These are phyloP conservation scores for Tipula unca DNA, from an alignment of 2,888 invertebrate species.

Conservation along the genomic window DNA sequence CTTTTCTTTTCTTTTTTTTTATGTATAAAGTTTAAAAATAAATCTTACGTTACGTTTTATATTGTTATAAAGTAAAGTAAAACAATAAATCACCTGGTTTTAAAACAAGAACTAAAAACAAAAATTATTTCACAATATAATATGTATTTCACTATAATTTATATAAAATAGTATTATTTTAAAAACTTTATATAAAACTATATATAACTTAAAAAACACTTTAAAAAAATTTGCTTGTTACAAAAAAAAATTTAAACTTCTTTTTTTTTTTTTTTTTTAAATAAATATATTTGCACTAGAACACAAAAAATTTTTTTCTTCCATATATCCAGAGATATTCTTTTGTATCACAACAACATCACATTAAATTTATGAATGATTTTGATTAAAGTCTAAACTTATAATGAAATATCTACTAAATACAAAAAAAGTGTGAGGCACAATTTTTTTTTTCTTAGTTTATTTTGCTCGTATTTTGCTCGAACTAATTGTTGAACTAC, in stretches of 20 bases:
- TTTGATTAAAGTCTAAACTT: not conserved
- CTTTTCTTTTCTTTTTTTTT: not conserved
- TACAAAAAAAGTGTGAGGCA: not conserved
- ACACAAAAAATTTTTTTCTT: not conserved
- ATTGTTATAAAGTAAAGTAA: not conserved
- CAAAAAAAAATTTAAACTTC: not conserved
- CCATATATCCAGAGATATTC: not conserved
- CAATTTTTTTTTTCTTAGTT: not conserved
- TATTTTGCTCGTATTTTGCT: not conserved
- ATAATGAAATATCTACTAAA: not conserved
- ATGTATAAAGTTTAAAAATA: not conserved
- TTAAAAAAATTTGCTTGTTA: not conserved
- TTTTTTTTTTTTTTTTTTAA: not conserved
- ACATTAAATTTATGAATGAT: not conserved
- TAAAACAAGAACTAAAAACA: not conserved
- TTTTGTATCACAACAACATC: not conserved
- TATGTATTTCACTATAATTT: not conserved
- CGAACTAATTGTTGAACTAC: slow-evolving; percentile 2
- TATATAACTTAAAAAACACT: slow-evolving; percentile 2
- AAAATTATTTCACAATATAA: not conserved
- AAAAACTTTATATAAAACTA: not conserved
- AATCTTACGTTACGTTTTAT: not conserved
- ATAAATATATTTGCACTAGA: not conserved
- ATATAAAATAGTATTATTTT: not conserved
- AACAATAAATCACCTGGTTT: slow-evolving; percentile 1